Base-by-base conservation (phyloP, 2,113 vertebrate genomes). In the Copsychus sechellarum region DNA sequence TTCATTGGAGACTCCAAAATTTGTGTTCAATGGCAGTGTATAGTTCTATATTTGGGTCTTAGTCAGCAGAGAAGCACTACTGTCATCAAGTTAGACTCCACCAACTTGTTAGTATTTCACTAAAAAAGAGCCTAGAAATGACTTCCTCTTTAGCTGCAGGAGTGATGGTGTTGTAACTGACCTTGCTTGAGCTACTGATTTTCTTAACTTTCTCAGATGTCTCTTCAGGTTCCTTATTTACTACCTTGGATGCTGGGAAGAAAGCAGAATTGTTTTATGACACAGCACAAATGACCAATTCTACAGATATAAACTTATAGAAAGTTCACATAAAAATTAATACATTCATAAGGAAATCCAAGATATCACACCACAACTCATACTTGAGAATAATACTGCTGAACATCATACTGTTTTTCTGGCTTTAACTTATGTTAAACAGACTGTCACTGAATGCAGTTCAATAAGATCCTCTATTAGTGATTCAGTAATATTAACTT, bases 181-280 rank as follows among this genome's bases (percentile, higher is more conserved):
- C 99, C 97, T 96, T 98, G 95, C 93, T 96, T 76, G 98, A 98
- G 51, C 93, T 98, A n/a, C 83, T 95, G 29, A 56, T 72, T 94
- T 98, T 98, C 95, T 98, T 98, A 89, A 93, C 86, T 54, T 97
- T 98, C 93, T 95, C 98, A 47, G 96, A 43, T 76, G 92, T 88
- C 62, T 97, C 86, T 89, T 82, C 94, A 67, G 74, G 79, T 70
- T 95, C 94, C 83, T 95, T 91, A 85, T 34, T 8, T 31, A 38
- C 74, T 65, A 29, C 81, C n/a, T 92, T 64, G 69, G 95, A 82
- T 28, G 8, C 98, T 98, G 95, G 53, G 43, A 92, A 93, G 84
- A 92, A 92, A 91, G 20, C 56, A 86, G 48, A 92, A 31, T 33
- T 57, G 11, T 23, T 92, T 96, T 81, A 71, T 17, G 43, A 53